A percentile compares a stretch with the other conserved stretches of the same genome.
phyloP scores from a whole-genome alignment of 2,888 invertebrate species.

The Eueremaeus valkanovi region DNA sequence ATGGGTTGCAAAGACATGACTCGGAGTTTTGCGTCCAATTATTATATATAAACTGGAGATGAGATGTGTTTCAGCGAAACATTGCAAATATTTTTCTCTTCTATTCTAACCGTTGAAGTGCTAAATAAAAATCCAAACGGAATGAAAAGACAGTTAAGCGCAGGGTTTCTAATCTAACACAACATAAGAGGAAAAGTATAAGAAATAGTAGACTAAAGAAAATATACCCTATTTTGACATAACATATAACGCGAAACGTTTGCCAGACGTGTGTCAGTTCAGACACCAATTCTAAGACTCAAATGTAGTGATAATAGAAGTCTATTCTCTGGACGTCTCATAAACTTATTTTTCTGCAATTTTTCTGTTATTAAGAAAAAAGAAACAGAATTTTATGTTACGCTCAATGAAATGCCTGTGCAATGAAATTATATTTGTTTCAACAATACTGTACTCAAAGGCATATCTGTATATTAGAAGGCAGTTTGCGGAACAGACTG shows the following conservation, averaged over 20 bases:
- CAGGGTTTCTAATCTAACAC: background rate
- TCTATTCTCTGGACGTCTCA: background rate
- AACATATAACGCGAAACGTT: background rate
- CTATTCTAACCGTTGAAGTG: too few relatives aligned
- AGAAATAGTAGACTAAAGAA: background rate
- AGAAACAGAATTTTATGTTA: constrained; percentile 13
- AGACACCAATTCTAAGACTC: background rate
- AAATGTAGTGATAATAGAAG: background rate
- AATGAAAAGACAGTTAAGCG: background rate
- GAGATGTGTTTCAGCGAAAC: too few relatives aligned
- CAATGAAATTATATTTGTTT: constrained; percentile 9
- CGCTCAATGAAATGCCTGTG: constrained; percentile 1
- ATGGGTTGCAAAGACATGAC: background rate
- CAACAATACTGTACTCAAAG: background rate
- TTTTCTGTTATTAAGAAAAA: background rate
- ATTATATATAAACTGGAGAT: background rate
- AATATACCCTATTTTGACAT: background rate
- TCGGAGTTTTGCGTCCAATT: background rate
- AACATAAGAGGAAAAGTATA: background rate
- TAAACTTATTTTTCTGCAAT: background rate
- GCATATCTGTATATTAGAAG: background rate
- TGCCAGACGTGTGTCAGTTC: background rate
- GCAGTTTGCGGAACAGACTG: background rate
- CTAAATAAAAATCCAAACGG: too few relatives aligned
- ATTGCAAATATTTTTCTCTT: too few relatives aligned